These are phyloP conservation scores for Trialeurodes vaporariorum DNA, from an alignment of 1,140 invertebrate genomes.

Conservation along the genomic window DNA sequence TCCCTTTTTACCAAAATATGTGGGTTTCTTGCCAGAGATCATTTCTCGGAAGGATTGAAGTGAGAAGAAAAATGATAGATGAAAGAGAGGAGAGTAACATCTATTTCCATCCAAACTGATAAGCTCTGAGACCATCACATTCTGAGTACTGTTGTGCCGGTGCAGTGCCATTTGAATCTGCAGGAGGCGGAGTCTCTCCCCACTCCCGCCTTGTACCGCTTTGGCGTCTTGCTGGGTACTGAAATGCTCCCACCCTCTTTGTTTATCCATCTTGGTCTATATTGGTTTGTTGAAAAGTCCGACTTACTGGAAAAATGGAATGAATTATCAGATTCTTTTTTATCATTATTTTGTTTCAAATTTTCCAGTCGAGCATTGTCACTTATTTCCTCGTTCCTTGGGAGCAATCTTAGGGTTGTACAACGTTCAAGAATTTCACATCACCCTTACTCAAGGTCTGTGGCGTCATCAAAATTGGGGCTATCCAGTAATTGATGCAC, in stretches of 20 bases:
- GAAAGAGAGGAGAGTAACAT: no score
- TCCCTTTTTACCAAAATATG: no score
- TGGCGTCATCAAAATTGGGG: conserved; percentile 92
- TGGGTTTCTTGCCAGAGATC: no score
- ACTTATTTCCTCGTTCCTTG: conserved; percentile 79
- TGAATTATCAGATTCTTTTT: no score
- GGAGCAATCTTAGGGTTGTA: conserved; percentile 79
- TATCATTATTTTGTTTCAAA: conserved; percentile 19
- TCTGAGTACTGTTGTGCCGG: no score
- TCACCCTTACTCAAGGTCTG: conserved; percentile 81
- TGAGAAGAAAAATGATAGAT: no score
- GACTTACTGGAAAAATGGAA: conserved; percentile 8
- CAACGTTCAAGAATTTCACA: conserved; percentile 77
- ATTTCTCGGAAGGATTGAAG: no score
- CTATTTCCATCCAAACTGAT: no score
- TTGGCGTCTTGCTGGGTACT: neutral
- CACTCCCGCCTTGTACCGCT: neutral
- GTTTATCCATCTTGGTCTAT: conserved; percentile 5
- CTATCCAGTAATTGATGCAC: conserved; percentile 72
- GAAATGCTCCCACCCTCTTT: neutral
- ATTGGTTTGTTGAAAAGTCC: conserved; percentile 13
- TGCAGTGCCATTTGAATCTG: no score
- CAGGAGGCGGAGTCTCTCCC: no score
- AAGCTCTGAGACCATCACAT: no score
- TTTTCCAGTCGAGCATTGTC: conserved; percentile 41